These are phyloP conservation scores for Scarus forsteni DNA, from an alignment of 2,797 vertebrate genomes.

Conservation along the genomic window DNA sequence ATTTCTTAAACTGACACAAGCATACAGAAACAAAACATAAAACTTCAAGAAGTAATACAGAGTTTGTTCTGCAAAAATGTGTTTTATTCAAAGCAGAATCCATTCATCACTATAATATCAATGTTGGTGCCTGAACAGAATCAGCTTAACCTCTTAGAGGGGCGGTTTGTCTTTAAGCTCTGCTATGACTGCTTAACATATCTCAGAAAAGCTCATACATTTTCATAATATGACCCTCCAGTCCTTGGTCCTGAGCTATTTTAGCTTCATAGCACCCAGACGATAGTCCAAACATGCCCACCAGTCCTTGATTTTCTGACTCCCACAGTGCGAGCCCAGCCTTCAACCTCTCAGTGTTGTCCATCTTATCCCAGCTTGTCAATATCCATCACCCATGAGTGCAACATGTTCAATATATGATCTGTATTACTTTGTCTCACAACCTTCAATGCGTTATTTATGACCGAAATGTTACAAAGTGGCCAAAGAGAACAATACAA, in stretches of 20 bases:
- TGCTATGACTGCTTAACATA: not conserved
- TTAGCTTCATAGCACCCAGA: not conserved
- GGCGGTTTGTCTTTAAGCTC: not conserved
- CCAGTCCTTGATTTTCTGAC: constrained; percentile 20
- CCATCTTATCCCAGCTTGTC: constrained; percentile 11
- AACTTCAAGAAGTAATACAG: not conserved
- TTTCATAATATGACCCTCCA: not conserved
- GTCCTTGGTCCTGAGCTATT: constrained; percentile 32
- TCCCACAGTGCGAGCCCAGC: not conserved
- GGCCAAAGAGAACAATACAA: too few relatives aligned
- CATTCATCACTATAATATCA: constrained; percentile 7
- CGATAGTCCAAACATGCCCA: not conserved
- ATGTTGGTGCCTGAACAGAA: constrained; percentile 5
- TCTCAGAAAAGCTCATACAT: not conserved
- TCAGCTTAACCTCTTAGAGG: not conserved
- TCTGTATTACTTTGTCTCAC: not conserved
- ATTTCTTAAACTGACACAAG: not conserved
- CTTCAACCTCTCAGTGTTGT: constrained; percentile 21
- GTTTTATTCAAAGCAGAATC: not conserved
- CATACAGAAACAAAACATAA: not conserved
- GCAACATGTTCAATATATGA: constrained; percentile 12
- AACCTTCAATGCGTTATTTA: constrained; percentile 32
- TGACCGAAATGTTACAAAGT: not conserved
- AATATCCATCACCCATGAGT: constrained; percentile 31
- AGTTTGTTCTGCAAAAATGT: not conserved